These are phyloP conservation scores for Bungarus multicinctus DNA, from an alignment of 2,113 vertebrate genomes.

Conservation along the genomic window DNA sequence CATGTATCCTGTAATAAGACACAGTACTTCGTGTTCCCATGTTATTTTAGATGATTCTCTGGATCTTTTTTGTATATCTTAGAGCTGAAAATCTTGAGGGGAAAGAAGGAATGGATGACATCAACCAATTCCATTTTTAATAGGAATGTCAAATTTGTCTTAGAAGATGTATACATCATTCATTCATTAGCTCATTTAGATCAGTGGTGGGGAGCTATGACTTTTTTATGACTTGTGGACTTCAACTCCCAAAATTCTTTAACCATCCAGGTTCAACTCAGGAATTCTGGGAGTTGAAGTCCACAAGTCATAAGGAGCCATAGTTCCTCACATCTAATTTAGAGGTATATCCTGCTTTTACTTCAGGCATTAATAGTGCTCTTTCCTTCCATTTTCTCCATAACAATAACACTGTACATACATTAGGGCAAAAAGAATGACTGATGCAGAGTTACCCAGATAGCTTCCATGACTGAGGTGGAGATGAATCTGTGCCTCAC, in stretches of 20 bases:
- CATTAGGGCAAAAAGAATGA: neutral
- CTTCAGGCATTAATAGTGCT: neutral
- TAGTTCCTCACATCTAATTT: neutral
- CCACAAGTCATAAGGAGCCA: neutral
- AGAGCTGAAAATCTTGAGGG: neutral
- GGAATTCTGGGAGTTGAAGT: neutral
- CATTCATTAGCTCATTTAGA: neutral
- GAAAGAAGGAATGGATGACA: neutral
- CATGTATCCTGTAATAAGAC: neutral
- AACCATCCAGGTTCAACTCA: too few species aligned
- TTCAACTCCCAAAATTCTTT: neutral
- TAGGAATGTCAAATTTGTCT: neutral
- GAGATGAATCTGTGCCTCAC: neutral
- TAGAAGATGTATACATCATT: neutral
- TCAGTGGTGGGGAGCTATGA: neutral
- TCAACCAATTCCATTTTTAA: neutral
- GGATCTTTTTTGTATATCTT: neutral
- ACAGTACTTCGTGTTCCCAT: neutral
- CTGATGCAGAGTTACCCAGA: neutral
- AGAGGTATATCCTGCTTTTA: neutral
- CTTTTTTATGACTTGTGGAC: neutral
- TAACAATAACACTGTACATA: neutral
- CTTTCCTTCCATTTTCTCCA: neutral
- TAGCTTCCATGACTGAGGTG: neutral
- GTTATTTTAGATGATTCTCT: too few species aligned